Evolutionary conservation across 2,888 invertebrate genomes (phyloP).

Genomic region (Autographa gamma): DNA sequence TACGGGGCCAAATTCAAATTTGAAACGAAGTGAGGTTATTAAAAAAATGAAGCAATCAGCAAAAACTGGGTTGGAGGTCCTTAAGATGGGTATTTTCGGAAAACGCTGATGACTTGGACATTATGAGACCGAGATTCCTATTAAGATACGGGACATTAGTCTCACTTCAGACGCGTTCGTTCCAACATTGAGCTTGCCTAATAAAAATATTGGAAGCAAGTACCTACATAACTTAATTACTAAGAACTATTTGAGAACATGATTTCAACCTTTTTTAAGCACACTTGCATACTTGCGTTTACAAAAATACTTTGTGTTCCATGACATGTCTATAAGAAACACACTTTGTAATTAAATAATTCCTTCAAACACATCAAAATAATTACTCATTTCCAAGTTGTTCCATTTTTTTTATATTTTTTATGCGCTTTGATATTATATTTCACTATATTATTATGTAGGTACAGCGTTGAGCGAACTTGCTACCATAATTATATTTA

Average conservation of each 20-base stretch:
- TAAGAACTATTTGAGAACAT: not conserved
- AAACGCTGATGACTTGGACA: conserved; percentile 86
- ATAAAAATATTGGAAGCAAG: conserved; percentile 38
- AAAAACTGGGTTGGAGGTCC: conserved; percentile 68
- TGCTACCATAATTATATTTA: no score
- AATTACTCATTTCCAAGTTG: no score
- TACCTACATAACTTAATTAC: not conserved
- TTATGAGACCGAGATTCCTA: conserved; percentile 86
- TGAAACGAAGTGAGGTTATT: conserved; percentile 72
- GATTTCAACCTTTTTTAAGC: no score
- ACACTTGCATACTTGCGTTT: no score
- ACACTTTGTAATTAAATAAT: no score
- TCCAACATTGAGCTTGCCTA: conserved; percentile 46
- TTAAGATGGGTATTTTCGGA: conserved; percentile 79
- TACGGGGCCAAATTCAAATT: conserved; percentile 69
- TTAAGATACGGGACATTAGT: conserved; percentile 87
- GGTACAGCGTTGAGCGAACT: no score
- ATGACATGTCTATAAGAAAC: no score
- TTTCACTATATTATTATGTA: no score
- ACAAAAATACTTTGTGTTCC: no score
- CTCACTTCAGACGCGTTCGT: conserved; percentile 73
- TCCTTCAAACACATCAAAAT: no score
- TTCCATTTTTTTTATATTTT: no score
- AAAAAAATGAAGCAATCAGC: conserved; percentile 81
- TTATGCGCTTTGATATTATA: no score